phyloP scores from a whole-genome alignment of 1,140 invertebrate species.

The Trachelipus rathkii region DNA sequence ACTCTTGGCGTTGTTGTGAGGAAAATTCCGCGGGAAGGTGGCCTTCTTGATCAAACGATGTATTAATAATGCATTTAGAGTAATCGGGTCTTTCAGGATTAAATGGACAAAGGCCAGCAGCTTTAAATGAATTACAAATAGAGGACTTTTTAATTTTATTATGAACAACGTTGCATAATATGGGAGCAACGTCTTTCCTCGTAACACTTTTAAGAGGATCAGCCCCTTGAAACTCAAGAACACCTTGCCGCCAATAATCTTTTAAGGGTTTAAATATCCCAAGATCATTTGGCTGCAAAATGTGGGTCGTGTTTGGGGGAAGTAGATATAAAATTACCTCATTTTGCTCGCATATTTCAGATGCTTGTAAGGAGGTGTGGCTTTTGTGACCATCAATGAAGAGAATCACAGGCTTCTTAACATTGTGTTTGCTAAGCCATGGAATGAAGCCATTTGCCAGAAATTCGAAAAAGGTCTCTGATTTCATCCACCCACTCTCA shows the following conservation, averaged over 20 bases:
- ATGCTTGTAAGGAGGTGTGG: too few relatives aligned
- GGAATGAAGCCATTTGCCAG: slow-evolving; percentile 18
- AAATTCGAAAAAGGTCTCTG: slow-evolving; percentile 4
- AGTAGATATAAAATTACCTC: too few relatives aligned
- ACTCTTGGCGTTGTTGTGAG: too few relatives aligned
- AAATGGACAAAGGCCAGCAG: neutral
- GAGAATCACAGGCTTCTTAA: slow-evolving; percentile 18
- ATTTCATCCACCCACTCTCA: slow-evolving; percentile 17
- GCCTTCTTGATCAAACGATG: neutral
- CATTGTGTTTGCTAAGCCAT: neutral
- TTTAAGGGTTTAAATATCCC: slow-evolving; percentile 17
- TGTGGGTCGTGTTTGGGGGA: too few relatives aligned
- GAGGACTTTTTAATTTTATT: neutral
- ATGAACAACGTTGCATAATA: neutral
- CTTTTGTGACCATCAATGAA: too few relatives aligned
- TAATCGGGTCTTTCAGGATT: neutral
- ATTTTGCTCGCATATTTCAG: too few relatives aligned
- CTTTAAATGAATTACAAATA: neutral
- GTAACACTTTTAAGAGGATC: too few relatives aligned
- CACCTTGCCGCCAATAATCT: neutral
- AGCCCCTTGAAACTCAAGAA: neutral
- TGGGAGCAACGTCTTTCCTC: neutral
- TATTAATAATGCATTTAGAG: neutral
- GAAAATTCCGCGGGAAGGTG: too few relatives aligned
- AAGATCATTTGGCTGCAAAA: too few relatives aligned